Conservation (phyloP, 1,140 invertebrate species). For the Drosophila nigrodunni region DNA sequence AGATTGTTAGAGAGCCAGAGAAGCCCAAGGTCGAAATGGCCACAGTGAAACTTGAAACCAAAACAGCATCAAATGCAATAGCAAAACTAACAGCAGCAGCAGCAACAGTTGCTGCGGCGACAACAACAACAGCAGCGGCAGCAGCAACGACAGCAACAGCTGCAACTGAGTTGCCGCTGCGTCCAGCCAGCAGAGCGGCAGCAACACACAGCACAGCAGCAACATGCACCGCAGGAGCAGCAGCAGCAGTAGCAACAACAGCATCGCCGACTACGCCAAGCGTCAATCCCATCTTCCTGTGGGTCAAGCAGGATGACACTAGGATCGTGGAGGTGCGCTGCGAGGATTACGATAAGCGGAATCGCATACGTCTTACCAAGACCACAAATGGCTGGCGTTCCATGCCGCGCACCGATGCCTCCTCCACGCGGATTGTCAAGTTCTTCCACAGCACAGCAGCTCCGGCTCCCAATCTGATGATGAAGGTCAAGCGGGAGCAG, state of each 20-base stretch:
- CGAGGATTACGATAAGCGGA: constrained; percentile 93
- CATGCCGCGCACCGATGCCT: constrained; percentile 89
- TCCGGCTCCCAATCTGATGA: constrained; percentile 33
- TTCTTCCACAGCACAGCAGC: constrained; percentile 69
- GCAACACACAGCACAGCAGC: neutral
- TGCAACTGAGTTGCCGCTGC: neutral
- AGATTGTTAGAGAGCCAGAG: constrained; percentile 17
- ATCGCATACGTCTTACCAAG: constrained; percentile 91
- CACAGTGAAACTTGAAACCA: constrained; percentile 76
- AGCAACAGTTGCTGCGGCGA: constrained; percentile 5
- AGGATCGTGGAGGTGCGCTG: constrained; percentile 92
- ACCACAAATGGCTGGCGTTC: constrained; percentile 92
- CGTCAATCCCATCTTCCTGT: constrained; percentile 92
- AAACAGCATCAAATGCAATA: constrained; percentile 49
- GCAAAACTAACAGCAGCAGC: neutral
- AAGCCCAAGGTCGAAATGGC: constrained; percentile 49
- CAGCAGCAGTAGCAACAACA: neutral
- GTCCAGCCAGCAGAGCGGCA: neutral
- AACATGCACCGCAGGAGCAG: constrained; percentile 1
- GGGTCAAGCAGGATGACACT: constrained; percentile 91
- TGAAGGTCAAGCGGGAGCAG: constrained; percentile 80
- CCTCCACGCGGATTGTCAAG: constrained; percentile 81
- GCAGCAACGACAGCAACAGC: neutral
- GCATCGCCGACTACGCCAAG: constrained; percentile 83
- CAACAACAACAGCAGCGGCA: constrained; percentile 7